phyloP scores from a whole-genome alignment of 2,113 vertebrate species.

The Spilogale gracilis region DNA sequence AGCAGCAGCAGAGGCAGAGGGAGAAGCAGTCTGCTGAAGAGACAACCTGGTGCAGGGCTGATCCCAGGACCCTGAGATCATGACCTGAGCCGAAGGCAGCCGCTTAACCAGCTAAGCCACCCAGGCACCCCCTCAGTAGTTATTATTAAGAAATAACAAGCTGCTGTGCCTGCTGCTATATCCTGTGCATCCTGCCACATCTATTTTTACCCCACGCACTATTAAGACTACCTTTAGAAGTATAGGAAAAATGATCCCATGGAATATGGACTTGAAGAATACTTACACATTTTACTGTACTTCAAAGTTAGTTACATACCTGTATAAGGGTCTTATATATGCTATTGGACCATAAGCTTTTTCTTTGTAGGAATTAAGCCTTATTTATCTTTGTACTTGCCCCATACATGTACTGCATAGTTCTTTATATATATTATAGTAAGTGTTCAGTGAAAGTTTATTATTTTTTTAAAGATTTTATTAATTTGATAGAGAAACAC shows the following conservation, averaged over 20 bases:
- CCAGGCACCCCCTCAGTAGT: neutral
- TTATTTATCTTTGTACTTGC: conserved; percentile 24
- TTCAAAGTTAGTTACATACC: conserved; percentile 16
- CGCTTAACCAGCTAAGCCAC: neutral
- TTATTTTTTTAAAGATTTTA: too few species aligned
- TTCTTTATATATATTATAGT: conserved; percentile 23
- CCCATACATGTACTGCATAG: neutral
- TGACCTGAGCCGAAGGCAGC: neutral
- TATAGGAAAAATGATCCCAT: neutral
- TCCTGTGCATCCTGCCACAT: neutral
- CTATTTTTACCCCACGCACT: neutral
- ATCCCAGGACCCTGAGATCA: neutral
- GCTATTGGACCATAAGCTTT: neutral
- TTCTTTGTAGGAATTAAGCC: neutral
- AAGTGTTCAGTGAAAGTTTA: neutral
- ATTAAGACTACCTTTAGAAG: conserved; percentile 18
- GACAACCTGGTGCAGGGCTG: neutral
- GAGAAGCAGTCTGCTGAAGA: neutral
- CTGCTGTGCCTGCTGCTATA: neutral
- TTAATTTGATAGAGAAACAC: too few species aligned
- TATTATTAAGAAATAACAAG: neutral
- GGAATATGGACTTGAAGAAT: neutral
- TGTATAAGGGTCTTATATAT: neutral
- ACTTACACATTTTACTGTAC: neutral
- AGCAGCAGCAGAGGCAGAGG: neutral